phyloP scores from a whole-genome alignment of 2,113 vertebrate genomes.

The Coturnix japonica region DNA sequence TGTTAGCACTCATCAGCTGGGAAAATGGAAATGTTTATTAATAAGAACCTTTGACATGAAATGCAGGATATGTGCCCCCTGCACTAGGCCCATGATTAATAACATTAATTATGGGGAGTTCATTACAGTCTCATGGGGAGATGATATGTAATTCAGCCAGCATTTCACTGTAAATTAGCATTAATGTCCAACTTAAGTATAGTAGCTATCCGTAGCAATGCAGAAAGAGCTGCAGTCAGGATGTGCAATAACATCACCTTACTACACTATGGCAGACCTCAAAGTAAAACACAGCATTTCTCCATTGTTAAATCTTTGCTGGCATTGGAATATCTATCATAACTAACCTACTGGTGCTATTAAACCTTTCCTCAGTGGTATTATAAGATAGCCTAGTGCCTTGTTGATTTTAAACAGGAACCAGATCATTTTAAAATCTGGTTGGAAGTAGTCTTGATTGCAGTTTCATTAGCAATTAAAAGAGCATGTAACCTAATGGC shows the following conservation, averaged over 20 bases:
- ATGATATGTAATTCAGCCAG: conserved; percentile 46
- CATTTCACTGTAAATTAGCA: conserved; percentile 57
- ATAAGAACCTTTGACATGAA: conserved; percentile 69
- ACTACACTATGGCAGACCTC: conserved; percentile 33
- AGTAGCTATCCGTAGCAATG: conserved; percentile 51
- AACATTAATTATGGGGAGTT: conserved; percentile 68
- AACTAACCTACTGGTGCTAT: neutral
- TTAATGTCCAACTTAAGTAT: conserved; percentile 67
- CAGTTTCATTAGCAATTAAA: conserved; percentile 67
- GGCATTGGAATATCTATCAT: neutral
- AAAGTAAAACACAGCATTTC: conserved; percentile 9
- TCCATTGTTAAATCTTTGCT: neutral
- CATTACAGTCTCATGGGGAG: conserved; percentile 61
- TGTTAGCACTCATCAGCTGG: conserved; percentile 39
- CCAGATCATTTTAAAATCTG: conserved; percentile 11
- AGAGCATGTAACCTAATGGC: conserved; percentile 54
- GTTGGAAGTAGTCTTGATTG: conserved; percentile 43
- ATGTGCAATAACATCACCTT: conserved; percentile 24
- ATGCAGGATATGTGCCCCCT: conserved; percentile 59
- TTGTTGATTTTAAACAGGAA: conserved; percentile 25
- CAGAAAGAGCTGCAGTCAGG: conserved; percentile 10
- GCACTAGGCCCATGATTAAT: conserved; percentile 56
- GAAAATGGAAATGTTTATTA: conserved; percentile 69
- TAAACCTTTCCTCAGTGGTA: neutral
- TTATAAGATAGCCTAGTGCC: neutral